A percentile compares a stretch with the other conserved stretches of the same genome.
These are phyloP conservation scores for Drosophila flavopinicola DNA, from an alignment of 2,888 invertebrate genomes.

Conservation along the genomic window DNA sequence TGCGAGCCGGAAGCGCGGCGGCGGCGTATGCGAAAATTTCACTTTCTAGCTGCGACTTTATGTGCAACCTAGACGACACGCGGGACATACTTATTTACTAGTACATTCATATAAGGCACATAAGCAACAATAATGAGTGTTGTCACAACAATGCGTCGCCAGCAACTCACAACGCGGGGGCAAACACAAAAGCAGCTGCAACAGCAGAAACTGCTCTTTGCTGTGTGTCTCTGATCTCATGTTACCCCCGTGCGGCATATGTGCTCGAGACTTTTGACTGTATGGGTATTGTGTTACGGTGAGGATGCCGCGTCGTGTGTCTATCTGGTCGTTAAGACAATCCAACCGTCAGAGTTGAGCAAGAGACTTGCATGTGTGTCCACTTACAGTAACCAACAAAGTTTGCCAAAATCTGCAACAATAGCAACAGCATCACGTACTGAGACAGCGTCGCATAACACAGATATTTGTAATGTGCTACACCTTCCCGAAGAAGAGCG, in stretches of 20 bases:
- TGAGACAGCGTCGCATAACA: conserved; percentile 32
- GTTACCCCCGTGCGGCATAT: conserved; percentile 10
- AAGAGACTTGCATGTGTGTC: conserved; percentile 47
- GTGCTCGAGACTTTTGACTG: not conserved
- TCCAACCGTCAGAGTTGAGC: conserved; percentile 39
- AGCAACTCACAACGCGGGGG: conserved; percentile 16
- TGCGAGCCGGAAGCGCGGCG: conserved; percentile 60
- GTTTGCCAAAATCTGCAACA: conserved; percentile 37
- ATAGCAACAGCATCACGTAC: conserved; percentile 21
- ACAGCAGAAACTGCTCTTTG: conserved; percentile 4
- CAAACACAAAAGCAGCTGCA: conserved; percentile 12
- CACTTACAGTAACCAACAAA: conserved; percentile 58
- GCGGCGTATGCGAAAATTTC: conserved; percentile 67
- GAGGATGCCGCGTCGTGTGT: conserved; percentile 26
- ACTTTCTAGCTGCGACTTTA: conserved; percentile 58
- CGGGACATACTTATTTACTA: conserved; percentile 2
- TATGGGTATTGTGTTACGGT: conserved; percentile 17
- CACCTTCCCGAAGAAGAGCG: not conserved
- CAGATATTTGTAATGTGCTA: not conserved
- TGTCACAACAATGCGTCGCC: conserved; percentile 57
- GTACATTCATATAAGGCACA: conserved; percentile 12
- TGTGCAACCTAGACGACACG: conserved; percentile 44
- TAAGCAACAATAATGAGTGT: conserved; percentile 21
- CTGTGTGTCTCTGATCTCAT: conserved; percentile 18
- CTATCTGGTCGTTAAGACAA: conserved; percentile 20